Conservation (phyloP, 1,140 invertebrate genomes). For the Drosophila sucinea region DNA sequence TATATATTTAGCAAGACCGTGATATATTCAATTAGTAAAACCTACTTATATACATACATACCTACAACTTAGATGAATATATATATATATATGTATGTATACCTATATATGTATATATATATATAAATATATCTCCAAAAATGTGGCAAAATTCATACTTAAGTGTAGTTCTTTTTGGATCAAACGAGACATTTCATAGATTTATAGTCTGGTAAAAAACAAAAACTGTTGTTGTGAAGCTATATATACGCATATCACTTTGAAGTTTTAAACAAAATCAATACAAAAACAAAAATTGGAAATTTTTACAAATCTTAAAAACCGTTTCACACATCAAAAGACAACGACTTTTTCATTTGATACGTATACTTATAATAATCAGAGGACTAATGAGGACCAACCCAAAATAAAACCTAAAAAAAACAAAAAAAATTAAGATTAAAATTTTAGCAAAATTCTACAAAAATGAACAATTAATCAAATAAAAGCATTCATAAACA, state of each 20-base stretch:
- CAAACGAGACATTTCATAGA: slow-evolving; percentile 58
- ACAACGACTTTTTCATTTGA: slow-evolving; percentile 50
- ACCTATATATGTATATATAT: slow-evolving; percentile 1
- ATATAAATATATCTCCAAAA: slow-evolving; percentile 1
- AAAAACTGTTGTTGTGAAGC: slow-evolving; percentile 72
- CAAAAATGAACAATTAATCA: slow-evolving; percentile 38
- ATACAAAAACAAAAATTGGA: no score
- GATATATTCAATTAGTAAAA: slow-evolving; percentile 79
- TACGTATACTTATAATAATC: slow-evolving; percentile 27
- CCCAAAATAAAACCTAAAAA: neutral
- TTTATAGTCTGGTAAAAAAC: neutral
- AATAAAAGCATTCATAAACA: slow-evolving; percentile 4
- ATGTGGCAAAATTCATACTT: slow-evolving; percentile 17
- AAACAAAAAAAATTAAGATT: slow-evolving; percentile 17
- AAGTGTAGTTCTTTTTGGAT: slow-evolving; percentile 50
- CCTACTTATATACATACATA: slow-evolving; percentile 41
- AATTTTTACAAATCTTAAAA: neutral
- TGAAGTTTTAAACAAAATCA: slow-evolving; percentile 38
- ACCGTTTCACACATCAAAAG: neutral
- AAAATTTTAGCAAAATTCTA: slow-evolving; percentile 69
- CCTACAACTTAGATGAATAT: slow-evolving; percentile 8
- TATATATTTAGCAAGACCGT: slow-evolving; percentile 75
- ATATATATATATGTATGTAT: neutral
- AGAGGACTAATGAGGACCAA: slow-evolving; percentile 65
- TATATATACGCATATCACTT: slow-evolving; percentile 74